Evolutionary conservation across 1,140 invertebrate genomes (phyloP).

Genomic region (Dufourea novaeangliae): DNA sequence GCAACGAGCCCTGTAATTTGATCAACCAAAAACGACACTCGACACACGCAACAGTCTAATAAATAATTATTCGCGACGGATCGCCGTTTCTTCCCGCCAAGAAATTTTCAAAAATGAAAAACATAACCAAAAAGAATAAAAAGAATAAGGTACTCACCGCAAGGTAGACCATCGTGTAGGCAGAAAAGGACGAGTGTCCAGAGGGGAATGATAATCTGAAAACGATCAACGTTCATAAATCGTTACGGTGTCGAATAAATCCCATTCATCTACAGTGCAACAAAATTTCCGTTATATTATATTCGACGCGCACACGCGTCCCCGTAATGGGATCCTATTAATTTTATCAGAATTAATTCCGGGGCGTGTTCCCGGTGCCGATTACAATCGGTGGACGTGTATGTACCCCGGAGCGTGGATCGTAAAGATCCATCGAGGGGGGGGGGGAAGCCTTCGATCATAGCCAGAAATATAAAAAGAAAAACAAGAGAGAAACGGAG

Average conservation of each 20-base stretch:
- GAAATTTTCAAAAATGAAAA: neutral
- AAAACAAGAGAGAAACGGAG: neutral
- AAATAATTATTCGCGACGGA: neutral
- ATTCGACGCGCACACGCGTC: neutral
- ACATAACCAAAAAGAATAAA: neutral
- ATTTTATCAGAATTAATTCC: constrained; percentile 65
- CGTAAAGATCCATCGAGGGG: constrained; percentile 42
- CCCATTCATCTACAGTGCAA: constrained; percentile 57
- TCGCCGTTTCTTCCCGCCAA: no score
- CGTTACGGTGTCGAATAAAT: constrained; percentile 73
- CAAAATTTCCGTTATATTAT: neutral
- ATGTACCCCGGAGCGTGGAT: constrained; percentile 30
- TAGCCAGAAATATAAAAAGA: neutral
- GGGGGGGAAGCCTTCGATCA: neutral
- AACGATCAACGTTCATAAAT: constrained; percentile 70
- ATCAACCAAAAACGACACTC: neutral
- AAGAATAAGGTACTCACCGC: constrained; percentile 84
- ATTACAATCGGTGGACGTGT: constrained; percentile 52
- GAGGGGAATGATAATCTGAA: constrained; percentile 90
- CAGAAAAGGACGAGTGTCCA: constrained; percentile 91
- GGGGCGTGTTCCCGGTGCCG: constrained; percentile 39
- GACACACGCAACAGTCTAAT: neutral
- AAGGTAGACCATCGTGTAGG: constrained; percentile 91
- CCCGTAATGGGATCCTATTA: constrained; percentile 55
- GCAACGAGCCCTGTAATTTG: neutral